A percentile compares a stretch with the other conserved stretches of the same genome.
These are phyloP conservation scores for Tylochromis polylepis DNA, from an alignment of 2,113 vertebrate genomes.

Conservation along the genomic window DNA sequence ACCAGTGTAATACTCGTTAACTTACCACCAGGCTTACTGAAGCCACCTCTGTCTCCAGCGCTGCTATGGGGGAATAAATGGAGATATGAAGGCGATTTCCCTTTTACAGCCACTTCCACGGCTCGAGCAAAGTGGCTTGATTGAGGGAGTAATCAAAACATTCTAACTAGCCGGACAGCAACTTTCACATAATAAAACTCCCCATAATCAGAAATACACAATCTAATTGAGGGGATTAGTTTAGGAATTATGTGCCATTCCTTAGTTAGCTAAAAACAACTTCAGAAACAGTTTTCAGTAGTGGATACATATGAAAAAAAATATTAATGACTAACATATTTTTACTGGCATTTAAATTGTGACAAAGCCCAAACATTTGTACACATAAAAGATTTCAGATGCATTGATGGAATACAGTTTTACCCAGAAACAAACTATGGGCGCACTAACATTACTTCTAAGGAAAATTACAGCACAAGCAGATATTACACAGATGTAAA, in stretches of 20 bases:
- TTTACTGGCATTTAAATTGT: slow-evolving; percentile 16
- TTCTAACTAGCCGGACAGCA: slow-evolving; percentile 82
- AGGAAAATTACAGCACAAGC: not conserved
- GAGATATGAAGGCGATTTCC: slow-evolving; percentile 98
- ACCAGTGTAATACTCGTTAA: slow-evolving; percentile 99
- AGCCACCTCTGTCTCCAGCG: slow-evolving; percentile 99
- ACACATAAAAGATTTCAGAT: slow-evolving; percentile 61
- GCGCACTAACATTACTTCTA: not conserved
- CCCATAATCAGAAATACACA: slow-evolving; percentile 44
- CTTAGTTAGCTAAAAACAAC: slow-evolving; percentile 50
- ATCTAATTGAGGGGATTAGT: slow-evolving; percentile 7
- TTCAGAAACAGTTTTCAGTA: slow-evolving; percentile 53
- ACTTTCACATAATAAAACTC: slow-evolving; percentile 23
- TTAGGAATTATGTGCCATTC: slow-evolving; percentile 21
- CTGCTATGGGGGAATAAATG: slow-evolving; percentile 99
- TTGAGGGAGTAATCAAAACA: slow-evolving; percentile 82
- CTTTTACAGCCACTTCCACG: slow-evolving; percentile 97
- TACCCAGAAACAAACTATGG: not conserved
- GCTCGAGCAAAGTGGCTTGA: slow-evolving; percentile 92
- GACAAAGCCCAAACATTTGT: slow-evolving; percentile 35
- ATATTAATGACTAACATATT: slow-evolving; percentile 32
- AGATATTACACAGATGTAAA: not conserved
- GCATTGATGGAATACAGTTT: slow-evolving; percentile 24
- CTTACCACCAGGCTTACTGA: slow-evolving; percentile 99
- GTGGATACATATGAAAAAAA: slow-evolving; percentile 33